These are phyloP conservation scores for Brachyrhaphis roseni DNA, from an alignment of 2,797 vertebrate genomes.

Conservation along the genomic window DNA sequence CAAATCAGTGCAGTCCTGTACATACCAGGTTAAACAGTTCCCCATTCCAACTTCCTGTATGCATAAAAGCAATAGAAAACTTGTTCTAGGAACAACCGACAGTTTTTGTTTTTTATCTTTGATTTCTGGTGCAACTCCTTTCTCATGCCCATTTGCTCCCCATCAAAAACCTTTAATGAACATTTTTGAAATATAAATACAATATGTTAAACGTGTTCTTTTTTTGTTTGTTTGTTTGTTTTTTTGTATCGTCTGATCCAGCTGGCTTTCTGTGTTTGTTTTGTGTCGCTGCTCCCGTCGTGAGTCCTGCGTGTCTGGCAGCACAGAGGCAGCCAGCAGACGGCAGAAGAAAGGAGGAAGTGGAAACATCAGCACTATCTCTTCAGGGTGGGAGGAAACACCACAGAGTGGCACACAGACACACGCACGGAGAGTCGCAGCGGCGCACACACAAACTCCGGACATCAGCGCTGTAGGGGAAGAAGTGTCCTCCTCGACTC, in stretches of 20 bases:
- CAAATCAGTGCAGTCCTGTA: background rate
- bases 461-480: constrained; percentile 64
- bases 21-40: background rate
- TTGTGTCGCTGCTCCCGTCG: background rate
- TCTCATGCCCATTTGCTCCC: background rate
- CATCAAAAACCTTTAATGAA: background rate
- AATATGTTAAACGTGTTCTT: background rate
- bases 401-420: constrained; percentile 47
- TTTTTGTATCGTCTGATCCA: background rate
- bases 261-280: background rate
- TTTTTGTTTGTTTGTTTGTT: no score
- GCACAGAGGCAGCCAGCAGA: constrained; percentile 71
- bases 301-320: constrained; percentile 41
- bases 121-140: background rate
- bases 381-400: constrained; percentile 50
- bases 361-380: constrained; percentile 81
- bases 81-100: background rate
- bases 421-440: constrained; percentile 10
- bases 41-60: background rate
- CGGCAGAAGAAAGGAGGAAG: constrained; percentile 84
- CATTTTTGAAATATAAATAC: background rate
- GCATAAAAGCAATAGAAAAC: background rate
- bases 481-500: constrained; percentile 66
- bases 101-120: background rate
- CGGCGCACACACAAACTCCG: constrained; percentile 60